Conservation (phyloP, 1,140 invertebrate species). For the Melanaphis sacchari region DNA sequence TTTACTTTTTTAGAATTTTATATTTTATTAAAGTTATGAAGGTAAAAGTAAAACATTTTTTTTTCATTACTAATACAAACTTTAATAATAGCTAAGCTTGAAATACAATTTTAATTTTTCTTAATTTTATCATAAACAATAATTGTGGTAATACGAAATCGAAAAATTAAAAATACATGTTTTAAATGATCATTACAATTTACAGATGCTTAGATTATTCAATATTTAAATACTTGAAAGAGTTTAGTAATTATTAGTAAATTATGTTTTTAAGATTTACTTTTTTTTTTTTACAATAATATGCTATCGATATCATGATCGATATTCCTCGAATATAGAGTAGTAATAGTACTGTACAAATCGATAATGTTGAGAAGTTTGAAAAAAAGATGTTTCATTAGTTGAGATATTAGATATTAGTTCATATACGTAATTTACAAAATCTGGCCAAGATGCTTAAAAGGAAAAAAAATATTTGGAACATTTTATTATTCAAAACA, state of each 20-base stretch:
- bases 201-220: neutral
- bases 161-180: neutral
- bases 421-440: neutral
- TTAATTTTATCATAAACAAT: neutral
- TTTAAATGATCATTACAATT: neutral
- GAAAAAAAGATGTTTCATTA: neutral
- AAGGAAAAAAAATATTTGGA: neutral
- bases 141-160: neutral
- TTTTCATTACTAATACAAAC: neutral
- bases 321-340: neutral
- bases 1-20: neutral
- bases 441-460: neutral
- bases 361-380: neutral
- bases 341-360: neutral
- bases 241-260: neutral
- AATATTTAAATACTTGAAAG: neutral
- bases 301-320: neutral
- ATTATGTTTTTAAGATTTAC: neutral
- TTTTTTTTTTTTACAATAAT: neutral
- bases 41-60: neutral
- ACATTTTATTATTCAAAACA: slow-evolving; percentile 40
- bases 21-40: neutral
- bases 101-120: neutral
- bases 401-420: neutral
- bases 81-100: neutral